Base-by-base conservation (phyloP, 2,797 vertebrate genomes). In the Sebastes flavidus region DNA sequence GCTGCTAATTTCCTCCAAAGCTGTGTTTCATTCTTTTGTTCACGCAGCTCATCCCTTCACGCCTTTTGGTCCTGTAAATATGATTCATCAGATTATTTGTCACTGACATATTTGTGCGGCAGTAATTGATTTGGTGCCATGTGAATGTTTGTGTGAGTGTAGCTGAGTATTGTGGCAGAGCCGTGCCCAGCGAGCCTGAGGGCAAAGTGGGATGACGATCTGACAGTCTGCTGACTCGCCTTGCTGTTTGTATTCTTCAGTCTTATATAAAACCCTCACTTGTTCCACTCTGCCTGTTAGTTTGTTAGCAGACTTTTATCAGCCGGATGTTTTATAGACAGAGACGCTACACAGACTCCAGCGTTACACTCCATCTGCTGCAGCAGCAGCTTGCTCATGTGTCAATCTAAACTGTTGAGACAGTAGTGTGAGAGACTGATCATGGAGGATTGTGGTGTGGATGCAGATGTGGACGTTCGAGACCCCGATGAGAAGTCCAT, bases 401-500 rank as follows among this genome's bases (percentile, higher is more conserved):
- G 25, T 65, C 30, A 85, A 80, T 60, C n/a, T 66, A 4, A 67
- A 49, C 6, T 3, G 67, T 5, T 55, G 32, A 54, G 36, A 38
- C 20, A 46, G 63, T 24, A 52, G 71, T 65, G 38, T 72, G 62
- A 69, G 52, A 30, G 36, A 38, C 2, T 86, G 22, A 85, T 78
- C 52, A 93, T 91, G 91, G 89, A 90, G 22, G 78, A 42, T 16
- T 91, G 18, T 90, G 88, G 77, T 92, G 22, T 90, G 14, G 80
- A 81, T 89, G 63, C 94, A 99, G 98, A 99, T 92, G 96, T 99
- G 86, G 97, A 98, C 74, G 94, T 97, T 20, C 88, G 93, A 29
- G 96, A 97, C 87, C 98, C 98, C 0, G 98, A 99, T 87, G 98
- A 99, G 92, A 99, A 98, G 94, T 99, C 98, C 38, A 97, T 99